These are phyloP conservation scores for Zosterops lateralis DNA, from an alignment of 2,113 vertebrate genomes.

Conservation along the genomic window DNA sequence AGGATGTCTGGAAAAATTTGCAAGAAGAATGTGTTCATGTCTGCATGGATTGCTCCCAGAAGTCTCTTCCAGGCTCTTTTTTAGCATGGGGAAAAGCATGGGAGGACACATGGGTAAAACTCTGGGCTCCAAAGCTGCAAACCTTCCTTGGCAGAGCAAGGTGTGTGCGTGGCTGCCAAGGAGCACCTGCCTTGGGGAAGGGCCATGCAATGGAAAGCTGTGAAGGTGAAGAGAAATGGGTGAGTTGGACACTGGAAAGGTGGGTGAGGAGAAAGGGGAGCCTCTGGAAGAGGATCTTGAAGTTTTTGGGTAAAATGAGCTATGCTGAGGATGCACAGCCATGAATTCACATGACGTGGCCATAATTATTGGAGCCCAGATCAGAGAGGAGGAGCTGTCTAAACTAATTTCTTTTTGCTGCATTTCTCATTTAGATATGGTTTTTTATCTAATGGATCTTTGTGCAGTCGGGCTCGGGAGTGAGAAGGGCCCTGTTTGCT, in stretches of 20 bases:
- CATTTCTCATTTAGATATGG: conserved; percentile 44
- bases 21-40: background rate
- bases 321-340: background rate
- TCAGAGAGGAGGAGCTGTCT: conserved; percentile 34
- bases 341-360: background rate
- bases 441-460: conserved; percentile 49
- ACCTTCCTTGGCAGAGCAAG: background rate
- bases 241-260: background rate
- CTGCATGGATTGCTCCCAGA: background rate
- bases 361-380: background rate
- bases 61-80: background rate
- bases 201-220: background rate
- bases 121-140: background rate
- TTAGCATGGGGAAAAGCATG: background rate
- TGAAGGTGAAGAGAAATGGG: background rate
- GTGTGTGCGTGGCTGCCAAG: background rate
- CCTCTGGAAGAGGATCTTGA: background rate
- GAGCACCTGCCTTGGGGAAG: background rate
- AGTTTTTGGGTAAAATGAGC: background rate
- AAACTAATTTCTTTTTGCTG: conserved; percentile 19
- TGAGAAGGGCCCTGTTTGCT: background rate
- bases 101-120: background rate
- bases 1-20: background rate
- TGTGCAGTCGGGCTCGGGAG: background rate
- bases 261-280: background rate